A percentile compares a stretch with the other conserved stretches of the same genome.
phyloP scores from a whole-genome alignment of 2,797 vertebrate species.

The Scomberomorus guttatus region DNA sequence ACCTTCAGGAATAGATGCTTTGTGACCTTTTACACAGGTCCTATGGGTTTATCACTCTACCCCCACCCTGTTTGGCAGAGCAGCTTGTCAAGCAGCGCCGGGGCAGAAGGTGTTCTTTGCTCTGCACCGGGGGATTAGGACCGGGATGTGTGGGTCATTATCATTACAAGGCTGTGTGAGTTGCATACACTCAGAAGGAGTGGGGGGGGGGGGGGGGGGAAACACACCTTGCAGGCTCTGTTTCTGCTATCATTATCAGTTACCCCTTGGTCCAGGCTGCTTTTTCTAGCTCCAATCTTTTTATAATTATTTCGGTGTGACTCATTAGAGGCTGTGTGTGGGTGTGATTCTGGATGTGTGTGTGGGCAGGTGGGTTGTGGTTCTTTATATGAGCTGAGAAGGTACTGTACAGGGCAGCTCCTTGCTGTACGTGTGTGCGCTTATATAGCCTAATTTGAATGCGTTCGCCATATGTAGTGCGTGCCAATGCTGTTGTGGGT shows the following conservation, averaged over 20 bases:
- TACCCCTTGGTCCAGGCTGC: slow-evolving; percentile 17
- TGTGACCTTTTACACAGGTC: slow-evolving; percentile 62
- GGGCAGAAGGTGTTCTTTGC: slow-evolving; percentile 75
- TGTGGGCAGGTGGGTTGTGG: slow-evolving; percentile 40
- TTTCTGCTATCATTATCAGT: slow-evolving; percentile 53
- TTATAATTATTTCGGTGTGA: slow-evolving; percentile 55
- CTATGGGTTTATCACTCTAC: slow-evolving; percentile 44
- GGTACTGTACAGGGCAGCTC: background rate
- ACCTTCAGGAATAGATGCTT: slow-evolving; percentile 39
- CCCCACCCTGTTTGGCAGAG: slow-evolving; percentile 45
- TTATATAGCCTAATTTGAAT: slow-evolving; percentile 13
- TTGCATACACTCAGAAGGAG: too few relatives aligned
- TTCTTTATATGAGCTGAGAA: slow-evolving; percentile 32
- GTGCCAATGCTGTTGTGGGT: background rate
- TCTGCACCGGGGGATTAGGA: slow-evolving; percentile 60
- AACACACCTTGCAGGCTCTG: slow-evolving; percentile 60
- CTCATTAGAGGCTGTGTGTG: slow-evolving; percentile 60
- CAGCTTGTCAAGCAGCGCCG: slow-evolving; percentile 70
- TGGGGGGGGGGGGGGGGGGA: too few relatives aligned
- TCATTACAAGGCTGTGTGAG: slow-evolving; percentile 57
- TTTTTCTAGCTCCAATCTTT: slow-evolving; percentile 47
- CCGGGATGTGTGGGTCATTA: slow-evolving; percentile 69
- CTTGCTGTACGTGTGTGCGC: background rate
- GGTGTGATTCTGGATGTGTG: slow-evolving; percentile 55
- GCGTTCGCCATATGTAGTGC: slow-evolving; percentile 3